These are phyloP conservation scores for Phoenoteleia sp. DNA, from an alignment of 2,888 invertebrate genomes.

Conservation along the genomic window DNA sequence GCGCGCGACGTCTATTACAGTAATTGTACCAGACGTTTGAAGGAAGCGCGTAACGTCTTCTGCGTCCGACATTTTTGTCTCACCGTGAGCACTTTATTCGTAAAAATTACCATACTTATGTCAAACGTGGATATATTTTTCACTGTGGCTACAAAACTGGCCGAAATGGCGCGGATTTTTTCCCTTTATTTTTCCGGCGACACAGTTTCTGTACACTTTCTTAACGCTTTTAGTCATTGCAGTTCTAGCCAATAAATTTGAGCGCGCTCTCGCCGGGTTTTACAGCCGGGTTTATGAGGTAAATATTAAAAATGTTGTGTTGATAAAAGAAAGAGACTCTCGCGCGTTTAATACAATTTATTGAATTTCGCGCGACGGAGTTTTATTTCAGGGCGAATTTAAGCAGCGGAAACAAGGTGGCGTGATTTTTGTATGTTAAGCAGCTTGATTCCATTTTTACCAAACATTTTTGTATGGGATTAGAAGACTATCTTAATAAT, in stretches of 20 bases:
- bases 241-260: slow-evolving; percentile 36
- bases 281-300: slow-evolving; percentile 23
- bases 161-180: not conserved
- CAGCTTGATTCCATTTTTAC: too few relatives aligned
- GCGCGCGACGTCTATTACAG: slow-evolving; percentile 5
- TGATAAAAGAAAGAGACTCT: slow-evolving; percentile 4
- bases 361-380: slow-evolving; percentile 16
- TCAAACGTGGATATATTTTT: slow-evolving; percentile 28
- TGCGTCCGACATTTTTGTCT: slow-evolving; percentile 10
- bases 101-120: slow-evolving; percentile 28
- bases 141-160: not conserved
- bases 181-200: not conserved
- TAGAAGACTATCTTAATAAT: too few relatives aligned
- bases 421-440: not conserved
- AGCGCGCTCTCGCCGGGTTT: slow-evolving; percentile 2
- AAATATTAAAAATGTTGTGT: slow-evolving; percentile 40
- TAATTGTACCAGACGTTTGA: slow-evolving; percentile 18
- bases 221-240: slow-evolving; percentile 30
- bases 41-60: not conserved
- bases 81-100: slow-evolving; percentile 8
- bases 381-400: not conserved
- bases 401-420: not conserved
- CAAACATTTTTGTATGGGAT: too few relatives aligned
- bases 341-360: slow-evolving; percentile 31
- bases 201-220: slow-evolving; percentile 5